Conservation (phyloP, 2,797 vertebrate species). For the Acrocephalus scirpaceus region DNA sequence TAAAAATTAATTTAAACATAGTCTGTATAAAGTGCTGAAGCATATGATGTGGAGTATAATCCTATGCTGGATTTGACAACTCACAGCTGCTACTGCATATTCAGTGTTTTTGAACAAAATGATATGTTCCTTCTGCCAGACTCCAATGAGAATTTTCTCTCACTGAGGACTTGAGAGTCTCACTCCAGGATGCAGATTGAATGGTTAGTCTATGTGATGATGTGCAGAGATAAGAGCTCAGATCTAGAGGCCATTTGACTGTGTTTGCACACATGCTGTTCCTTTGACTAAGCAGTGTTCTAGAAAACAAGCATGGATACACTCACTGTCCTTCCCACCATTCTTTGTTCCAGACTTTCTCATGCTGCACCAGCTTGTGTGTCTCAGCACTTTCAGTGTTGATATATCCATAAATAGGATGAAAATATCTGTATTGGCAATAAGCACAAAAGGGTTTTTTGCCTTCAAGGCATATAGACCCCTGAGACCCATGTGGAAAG, state of each 20-base stretch:
- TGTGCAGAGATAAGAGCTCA: not conserved
- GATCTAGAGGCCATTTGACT: not conserved
- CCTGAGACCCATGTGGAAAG: not conserved
- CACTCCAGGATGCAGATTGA: not conserved
- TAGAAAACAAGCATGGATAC: not conserved
- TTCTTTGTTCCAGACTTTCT: not conserved
- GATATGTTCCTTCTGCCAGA: not conserved
- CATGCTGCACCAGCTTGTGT: not conserved
- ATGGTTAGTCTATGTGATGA: not conserved
- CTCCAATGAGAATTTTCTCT: conserved; percentile 3
- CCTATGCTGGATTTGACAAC: conserved; percentile 47
- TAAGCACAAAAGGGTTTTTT: not conserved
- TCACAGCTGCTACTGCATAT: conserved; percentile 42
- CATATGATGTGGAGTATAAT: conserved; percentile 39
- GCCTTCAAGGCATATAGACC: not conserved
- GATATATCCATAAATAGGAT: not conserved
- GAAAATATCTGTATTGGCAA: not conserved
- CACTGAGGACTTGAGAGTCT: not conserved
- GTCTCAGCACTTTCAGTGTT: not conserved
- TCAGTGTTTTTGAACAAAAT: conserved; percentile 24
- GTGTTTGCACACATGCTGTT: not conserved
- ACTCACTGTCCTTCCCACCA: not conserved
- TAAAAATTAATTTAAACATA: conserved; percentile 69
- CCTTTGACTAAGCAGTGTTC: not conserved
- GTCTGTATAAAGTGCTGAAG: conserved; percentile 55